A percentile compares a stretch with the other conserved stretches of the same genome.
These are phyloP conservation scores for Drymonia ruficornis DNA, from an alignment of 2,888 invertebrate genomes.

Conservation along the genomic window DNA sequence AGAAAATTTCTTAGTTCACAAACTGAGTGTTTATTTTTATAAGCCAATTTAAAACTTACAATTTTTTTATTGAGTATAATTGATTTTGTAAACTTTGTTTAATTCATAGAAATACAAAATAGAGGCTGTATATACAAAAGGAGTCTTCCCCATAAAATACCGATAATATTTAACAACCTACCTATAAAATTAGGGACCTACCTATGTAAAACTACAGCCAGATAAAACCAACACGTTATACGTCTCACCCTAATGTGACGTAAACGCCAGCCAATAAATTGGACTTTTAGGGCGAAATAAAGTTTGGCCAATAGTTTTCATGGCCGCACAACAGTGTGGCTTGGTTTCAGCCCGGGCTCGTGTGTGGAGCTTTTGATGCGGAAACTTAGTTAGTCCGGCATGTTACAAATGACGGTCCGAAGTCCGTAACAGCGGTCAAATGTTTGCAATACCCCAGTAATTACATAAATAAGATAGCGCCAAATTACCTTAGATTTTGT, in stretches of 20 bases:
- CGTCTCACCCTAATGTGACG: background rate
- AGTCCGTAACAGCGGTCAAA: conserved; percentile 41
- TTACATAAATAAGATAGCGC: conserved; percentile 40
- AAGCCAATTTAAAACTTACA: too few species aligned
- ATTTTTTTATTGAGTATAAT: too few species aligned
- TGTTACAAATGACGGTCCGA: conserved; percentile 49
- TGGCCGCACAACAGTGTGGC: conserved; percentile 30
- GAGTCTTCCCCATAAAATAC: too few species aligned
- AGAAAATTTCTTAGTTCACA: too few species aligned
- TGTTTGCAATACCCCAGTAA: conserved; percentile 44
- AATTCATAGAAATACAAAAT: too few species aligned
- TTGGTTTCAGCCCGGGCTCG: conserved; percentile 24
- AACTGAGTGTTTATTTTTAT: too few species aligned
- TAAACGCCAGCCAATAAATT: background rate
- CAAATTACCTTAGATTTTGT: conserved; percentile 28
- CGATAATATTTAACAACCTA: too few species aligned
- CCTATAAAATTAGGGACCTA: too few species aligned
- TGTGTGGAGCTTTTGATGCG: conserved; percentile 46
- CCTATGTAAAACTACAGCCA: too few species aligned
- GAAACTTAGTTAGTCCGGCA: conserved; percentile 50
- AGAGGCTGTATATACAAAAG: too few species aligned
- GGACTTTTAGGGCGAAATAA: conserved; percentile 1
- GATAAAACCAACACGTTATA: background rate
- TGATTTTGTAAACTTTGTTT: too few species aligned
- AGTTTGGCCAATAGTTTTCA: conserved; percentile 18